phyloP scores from a whole-genome alignment of 2,113 vertebrate genomes.

The Nibea albiflora region DNA sequence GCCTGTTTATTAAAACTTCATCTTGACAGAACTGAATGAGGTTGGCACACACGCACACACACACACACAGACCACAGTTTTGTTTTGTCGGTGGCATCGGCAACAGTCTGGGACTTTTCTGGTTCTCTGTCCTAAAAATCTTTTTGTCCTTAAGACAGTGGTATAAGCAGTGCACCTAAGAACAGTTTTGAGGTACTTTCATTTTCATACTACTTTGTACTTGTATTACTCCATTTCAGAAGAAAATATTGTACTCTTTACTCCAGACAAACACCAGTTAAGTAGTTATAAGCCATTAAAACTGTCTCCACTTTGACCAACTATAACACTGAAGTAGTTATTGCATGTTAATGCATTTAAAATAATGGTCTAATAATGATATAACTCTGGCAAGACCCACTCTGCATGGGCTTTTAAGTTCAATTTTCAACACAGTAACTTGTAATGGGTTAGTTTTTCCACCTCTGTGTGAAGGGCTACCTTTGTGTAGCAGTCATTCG shows the following conservation, averaged over 20 bases:
- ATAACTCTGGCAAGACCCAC: neutral
- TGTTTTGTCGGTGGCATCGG: neutral
- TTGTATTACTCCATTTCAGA: neutral
- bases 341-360: neutral
- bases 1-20: neutral
- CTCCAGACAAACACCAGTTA: neutral
- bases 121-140: neutral
- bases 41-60: neutral
- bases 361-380: conserved; percentile 5
- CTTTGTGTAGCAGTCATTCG: too few relatives aligned
- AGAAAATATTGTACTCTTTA: neutral
- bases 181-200: neutral
- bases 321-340: neutral
- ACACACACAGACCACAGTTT: neutral
- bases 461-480: neutral
- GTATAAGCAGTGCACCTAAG: neutral
- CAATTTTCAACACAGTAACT: neutral
- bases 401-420: neutral
- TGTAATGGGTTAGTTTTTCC: neutral
- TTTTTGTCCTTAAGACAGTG: neutral
- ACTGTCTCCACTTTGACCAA: neutral
- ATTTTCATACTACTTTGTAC: neutral
- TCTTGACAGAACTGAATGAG: neutral
- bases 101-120: conserved; percentile 13
- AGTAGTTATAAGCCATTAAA: neutral